Evolutionary conservation across 2,888 invertebrate genomes (phyloP), one percentile per base, ranked within the genome.

Genomic region (Ochlodes sylvanus): DNA sequence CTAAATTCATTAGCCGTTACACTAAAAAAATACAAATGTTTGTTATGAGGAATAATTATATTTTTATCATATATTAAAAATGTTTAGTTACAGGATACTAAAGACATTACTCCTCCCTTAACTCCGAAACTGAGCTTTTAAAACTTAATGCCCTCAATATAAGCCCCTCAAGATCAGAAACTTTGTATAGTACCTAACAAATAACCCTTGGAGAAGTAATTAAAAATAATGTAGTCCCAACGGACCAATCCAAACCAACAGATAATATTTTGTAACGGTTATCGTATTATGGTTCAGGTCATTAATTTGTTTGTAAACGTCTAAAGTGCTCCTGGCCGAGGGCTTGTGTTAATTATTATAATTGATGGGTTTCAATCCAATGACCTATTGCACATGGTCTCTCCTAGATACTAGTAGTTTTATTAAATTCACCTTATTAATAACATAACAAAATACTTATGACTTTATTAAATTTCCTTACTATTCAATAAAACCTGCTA

Each of bases 211-310:
- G 58, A 52, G 41, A 58, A 21, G 58, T 65, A 65, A 65, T 65
- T 65, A 65, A 65, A 65, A 65, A 58, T 50, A 58, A 65, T 60
- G 58, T 15, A 42, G 58, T 54, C 66, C 19, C 58, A 27, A 42
- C 42, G 50, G 66, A 60, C 42, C 58, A 54, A 65, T 65, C 41
- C 38, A 15, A 34, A 7, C 41, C 38, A 42, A 60, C 42, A 14
- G 56, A 64, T 42, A 66, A 52, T 66, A 66, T 66, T 66, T 60
- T 60, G 58, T 52, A 41, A 66, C 58, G 52, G 42, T 63, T 63
- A 63, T 63, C 41, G 62, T 41, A 54, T 38, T 41, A 41, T 63
- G 21, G 56, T 57, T 57, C 19, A 42, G 34, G 27, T 34, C 19
- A 44, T 56, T 64, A 56, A 56, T 44, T 44, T 14, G 19, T 62